A percentile compares a stretch with the other conserved stretches of the same genome.
These are phyloP conservation scores for Nothocercus nigrocapillus DNA, from an alignment of 2,113 vertebrate genomes.

Conservation along the genomic window DNA sequence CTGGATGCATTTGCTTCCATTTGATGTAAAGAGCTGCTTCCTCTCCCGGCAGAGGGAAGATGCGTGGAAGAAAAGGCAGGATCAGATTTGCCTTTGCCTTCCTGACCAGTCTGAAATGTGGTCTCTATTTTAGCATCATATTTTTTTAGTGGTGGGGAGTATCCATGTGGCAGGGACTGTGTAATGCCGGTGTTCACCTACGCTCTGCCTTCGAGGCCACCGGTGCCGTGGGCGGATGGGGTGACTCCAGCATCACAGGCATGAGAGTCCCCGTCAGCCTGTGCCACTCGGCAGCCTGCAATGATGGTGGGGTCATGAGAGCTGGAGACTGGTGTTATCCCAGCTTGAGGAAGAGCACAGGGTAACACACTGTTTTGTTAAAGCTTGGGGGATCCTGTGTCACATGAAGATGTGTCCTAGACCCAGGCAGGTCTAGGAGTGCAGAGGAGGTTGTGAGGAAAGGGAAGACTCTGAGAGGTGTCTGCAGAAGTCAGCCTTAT, in stretches of 20 bases:
- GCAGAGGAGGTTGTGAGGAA: background rate
- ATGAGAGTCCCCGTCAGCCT: background rate
- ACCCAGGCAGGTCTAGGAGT: background rate
- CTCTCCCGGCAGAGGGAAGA: too few relatives aligned
- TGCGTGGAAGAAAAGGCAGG: too few relatives aligned
- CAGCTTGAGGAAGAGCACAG: fast-evolving
- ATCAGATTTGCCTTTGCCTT: too few relatives aligned
- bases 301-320: too few relatives aligned
- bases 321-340: background rate
- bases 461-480: background rate
- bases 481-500: background rate
- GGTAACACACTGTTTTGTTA: background rate
- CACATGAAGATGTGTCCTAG: background rate
- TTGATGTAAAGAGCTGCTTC: background rate
- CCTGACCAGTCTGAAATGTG: too few relatives aligned
- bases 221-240: too few relatives aligned
- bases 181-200: too few relatives aligned
- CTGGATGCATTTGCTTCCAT: fast-evolving
- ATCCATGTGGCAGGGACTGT: too few relatives aligned
- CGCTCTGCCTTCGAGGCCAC: too few relatives aligned
- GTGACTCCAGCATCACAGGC: background rate
- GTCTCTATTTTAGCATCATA: too few relatives aligned
- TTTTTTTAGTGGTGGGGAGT: too few relatives aligned
- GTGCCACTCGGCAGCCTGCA: background rate
- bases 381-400: fast-evolving